Evolutionary conservation across 2,888 invertebrate genomes (phyloP).

Genomic region (Elaeidobius kamerunicus): DNA sequence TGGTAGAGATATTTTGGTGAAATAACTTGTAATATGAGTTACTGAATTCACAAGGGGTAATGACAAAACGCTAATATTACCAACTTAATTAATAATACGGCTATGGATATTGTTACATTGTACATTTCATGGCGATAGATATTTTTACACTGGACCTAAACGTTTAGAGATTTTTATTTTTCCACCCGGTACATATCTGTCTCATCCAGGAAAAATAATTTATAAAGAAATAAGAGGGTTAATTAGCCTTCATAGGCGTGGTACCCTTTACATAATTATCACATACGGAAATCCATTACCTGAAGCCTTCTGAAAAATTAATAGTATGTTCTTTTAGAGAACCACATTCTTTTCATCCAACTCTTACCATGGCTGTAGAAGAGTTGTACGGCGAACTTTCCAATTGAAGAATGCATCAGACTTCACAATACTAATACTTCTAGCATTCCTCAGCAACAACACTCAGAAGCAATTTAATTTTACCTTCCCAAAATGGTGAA

Average conservation of each 20-base stretch:
- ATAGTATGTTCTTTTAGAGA: slow-evolving; percentile 14
- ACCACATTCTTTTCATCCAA: slow-evolving; percentile 5
- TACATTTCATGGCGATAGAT: slow-evolving; percentile 11
- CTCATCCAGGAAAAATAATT: slow-evolving; percentile 4
- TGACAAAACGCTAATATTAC: too few relatives aligned
- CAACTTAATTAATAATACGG: too few relatives aligned
- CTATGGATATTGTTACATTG: too few relatives aligned
- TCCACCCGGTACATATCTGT: not conserved
- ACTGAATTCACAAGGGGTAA: too few relatives aligned
- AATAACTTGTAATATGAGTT: too few relatives aligned
- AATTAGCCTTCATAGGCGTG: slow-evolving; percentile 9
- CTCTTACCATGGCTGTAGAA: slow-evolving; percentile 15
- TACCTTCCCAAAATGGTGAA: not conserved
- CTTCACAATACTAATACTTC: not conserved
- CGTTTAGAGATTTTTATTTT: slow-evolving; percentile 2
- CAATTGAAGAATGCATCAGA: slow-evolving; percentile 3
- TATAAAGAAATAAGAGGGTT: not conserved
- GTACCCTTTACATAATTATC: slow-evolving; percentile 9
- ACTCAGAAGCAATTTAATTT: not conserved
- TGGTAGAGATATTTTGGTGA: too few relatives aligned
- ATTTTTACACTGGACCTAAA: too few relatives aligned
- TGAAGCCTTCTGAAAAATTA: slow-evolving; percentile 6
- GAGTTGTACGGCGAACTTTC: slow-evolving; percentile 7
- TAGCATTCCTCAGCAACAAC: slow-evolving; percentile 5
- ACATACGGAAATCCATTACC: slow-evolving; percentile 2